Conservation (phyloP, 2,888 invertebrate species). For the Eristalinus aeneus region DNA sequence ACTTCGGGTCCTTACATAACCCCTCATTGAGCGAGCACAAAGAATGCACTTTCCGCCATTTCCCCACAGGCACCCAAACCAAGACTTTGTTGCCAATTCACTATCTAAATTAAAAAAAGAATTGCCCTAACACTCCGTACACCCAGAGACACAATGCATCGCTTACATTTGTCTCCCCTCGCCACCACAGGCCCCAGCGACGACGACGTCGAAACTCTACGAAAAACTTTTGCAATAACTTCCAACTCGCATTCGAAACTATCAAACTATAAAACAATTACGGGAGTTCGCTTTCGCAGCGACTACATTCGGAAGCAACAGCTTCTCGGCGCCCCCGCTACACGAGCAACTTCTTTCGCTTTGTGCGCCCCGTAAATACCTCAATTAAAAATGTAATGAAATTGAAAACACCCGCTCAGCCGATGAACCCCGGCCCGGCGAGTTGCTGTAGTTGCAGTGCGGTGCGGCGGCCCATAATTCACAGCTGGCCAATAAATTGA, state of each 20-base stretch:
- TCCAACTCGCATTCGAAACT: slow-evolving; percentile 56
- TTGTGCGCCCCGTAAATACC: slow-evolving; percentile 60
- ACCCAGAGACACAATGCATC: slow-evolving; percentile 26
- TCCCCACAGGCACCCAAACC: not conserved
- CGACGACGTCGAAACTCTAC: not conserved
- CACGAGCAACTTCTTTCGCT: slow-evolving; percentile 28
- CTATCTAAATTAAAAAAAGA: slow-evolving; percentile 37
- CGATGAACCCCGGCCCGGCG: slow-evolving; percentile 29
- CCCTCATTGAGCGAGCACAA: not conserved
- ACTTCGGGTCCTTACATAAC: slow-evolving; percentile 2
- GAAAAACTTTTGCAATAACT: slow-evolving; percentile 63
- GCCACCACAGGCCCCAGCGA: not conserved
- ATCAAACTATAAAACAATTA: slow-evolving; percentile 68
- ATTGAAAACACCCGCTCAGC: slow-evolving; percentile 47
- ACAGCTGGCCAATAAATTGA: slow-evolving; percentile 57
- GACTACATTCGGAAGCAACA: slow-evolving; percentile 39
- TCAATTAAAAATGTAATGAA: slow-evolving; percentile 69
- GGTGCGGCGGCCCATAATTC: not conserved
- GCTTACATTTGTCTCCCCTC: slow-evolving; percentile 4
- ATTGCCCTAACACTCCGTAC: slow-evolving; percentile 23
- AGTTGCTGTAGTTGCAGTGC: not conserved
- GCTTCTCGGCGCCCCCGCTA: slow-evolving; percentile 4
- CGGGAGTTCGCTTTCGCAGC: slow-evolving; percentile 46
- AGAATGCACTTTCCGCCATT: slow-evolving; percentile 9
- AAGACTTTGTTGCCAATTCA: slow-evolving; percentile 27